Conservation (phyloP, 2,113 vertebrate species). For the Fulica atra region DNA sequence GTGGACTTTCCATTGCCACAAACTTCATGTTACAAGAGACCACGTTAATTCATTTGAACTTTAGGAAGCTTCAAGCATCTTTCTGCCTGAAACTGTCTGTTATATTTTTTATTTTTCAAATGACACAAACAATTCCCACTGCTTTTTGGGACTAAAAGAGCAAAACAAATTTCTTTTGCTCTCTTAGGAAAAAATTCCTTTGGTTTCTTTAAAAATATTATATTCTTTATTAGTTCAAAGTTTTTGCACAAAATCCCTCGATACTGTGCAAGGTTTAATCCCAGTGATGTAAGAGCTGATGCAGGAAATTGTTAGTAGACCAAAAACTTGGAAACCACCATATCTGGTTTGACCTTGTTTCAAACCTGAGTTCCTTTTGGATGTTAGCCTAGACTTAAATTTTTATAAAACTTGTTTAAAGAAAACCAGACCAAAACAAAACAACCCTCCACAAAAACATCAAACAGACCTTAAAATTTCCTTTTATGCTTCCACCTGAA, state of each 20-base stretch:
- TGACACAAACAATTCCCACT: neutral
- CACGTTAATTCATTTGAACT: neutral
- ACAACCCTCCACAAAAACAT: neutral
- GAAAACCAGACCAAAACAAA: neutral
- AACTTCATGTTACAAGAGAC: neutral
- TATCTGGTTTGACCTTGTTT: neutral
- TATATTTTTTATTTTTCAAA: neutral
- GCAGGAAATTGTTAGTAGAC: neutral
- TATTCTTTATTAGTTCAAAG: neutral
- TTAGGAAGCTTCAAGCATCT: neutral
- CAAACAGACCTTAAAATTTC: neutral
- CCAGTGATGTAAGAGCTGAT: neutral
- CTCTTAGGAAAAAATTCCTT: neutral
- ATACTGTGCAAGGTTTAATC: neutral
- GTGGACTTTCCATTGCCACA: neutral
- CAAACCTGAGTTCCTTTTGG: neutral
- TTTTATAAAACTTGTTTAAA: neutral
- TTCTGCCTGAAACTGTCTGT: neutral
- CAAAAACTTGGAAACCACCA: neutral
- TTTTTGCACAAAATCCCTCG: neutral
- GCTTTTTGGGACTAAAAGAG: neutral
- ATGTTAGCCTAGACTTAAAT: neutral
- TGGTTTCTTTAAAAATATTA: neutral
- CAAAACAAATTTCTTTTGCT: neutral
- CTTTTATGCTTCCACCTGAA: neutral